These are phyloP conservation scores for Cheilosia vulpina DNA, from an alignment of 2,888 invertebrate genomes.

Conservation along the genomic window DNA sequence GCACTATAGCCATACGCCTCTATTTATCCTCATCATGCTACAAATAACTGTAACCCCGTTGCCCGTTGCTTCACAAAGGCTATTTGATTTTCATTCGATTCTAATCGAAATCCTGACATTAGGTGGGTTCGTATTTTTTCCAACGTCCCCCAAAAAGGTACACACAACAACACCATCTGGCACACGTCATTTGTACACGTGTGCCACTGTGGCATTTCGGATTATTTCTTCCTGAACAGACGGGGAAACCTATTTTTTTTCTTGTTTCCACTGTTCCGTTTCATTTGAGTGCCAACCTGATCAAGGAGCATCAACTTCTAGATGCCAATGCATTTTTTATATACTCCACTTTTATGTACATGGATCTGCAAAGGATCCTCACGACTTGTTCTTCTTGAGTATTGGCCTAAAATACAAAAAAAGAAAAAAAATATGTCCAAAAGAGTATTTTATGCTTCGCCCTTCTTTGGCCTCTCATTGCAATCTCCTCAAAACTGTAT, in stretches of 20 bases:
- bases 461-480: conserved; percentile 44
- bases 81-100: conserved; percentile 20
- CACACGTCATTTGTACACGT: conserved; percentile 76
- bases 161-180: conserved; percentile 68
- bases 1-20: not conserved
- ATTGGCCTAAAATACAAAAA: conserved; percentile 44
- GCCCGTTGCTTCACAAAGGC: not conserved
- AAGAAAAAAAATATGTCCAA: conserved; percentile 49
- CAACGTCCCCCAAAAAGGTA: conserved; percentile 48
- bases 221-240: conserved; percentile 62
- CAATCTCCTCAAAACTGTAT: conserved; percentile 65
- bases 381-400: conserved; percentile 24
- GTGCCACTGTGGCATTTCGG: conserved; percentile 73
- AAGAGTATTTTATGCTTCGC: conserved; percentile 40
- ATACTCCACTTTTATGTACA: conserved; percentile 35
- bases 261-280: conserved; percentile 58
- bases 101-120: conserved; percentile 47
- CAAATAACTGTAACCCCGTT: not conserved
- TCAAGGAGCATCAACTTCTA: conserved; percentile 43
- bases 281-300: conserved; percentile 52
- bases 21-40: not conserved
- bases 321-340: conserved; percentile 51
- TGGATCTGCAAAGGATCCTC: conserved; percentile 39
- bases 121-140: conserved; percentile 15
- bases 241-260: conserved; percentile 57